Evolutionary conservation across 2,113 vertebrate species (phyloP).

Genomic region (Xiphophorus hellerii): DNA sequence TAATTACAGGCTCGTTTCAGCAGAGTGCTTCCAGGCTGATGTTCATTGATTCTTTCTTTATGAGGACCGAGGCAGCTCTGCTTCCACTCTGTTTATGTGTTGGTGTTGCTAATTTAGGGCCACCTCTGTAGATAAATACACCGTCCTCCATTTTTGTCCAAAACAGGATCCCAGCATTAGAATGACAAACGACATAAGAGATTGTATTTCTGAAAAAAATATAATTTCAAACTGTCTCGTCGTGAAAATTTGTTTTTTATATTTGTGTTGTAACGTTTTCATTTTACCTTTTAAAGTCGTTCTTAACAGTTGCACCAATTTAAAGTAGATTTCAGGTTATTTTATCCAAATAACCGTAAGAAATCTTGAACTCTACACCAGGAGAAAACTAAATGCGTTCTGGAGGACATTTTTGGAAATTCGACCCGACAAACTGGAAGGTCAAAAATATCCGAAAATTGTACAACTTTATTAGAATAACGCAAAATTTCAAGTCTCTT

Average conservation of each 20-base stretch:
- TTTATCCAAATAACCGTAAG: too few relatives aligned
- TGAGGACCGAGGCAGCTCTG: not conserved
- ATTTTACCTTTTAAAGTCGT: not conserved
- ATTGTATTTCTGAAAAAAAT: too few relatives aligned
- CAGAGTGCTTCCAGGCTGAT: slow-evolving; percentile 19
- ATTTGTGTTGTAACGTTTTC: not conserved
- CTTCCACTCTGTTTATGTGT: slow-evolving; percentile 8
- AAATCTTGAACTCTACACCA: too few relatives aligned
- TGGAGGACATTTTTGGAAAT: too few relatives aligned
- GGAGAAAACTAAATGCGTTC: too few relatives aligned
- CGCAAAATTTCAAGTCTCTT: too few relatives aligned
- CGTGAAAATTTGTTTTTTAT: not conserved
- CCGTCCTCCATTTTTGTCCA: not conserved
- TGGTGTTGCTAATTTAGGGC: slow-evolving; percentile 19
- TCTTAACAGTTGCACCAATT: too few relatives aligned
- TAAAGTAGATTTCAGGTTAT: not conserved
- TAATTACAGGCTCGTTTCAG: slow-evolving; percentile 47
- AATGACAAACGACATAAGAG: too few relatives aligned
- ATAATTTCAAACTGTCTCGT: not conserved
- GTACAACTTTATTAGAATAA: too few relatives aligned
- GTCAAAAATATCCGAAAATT: too few relatives aligned
- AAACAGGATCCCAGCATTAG: not conserved
- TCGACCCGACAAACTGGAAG: too few relatives aligned
- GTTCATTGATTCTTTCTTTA: slow-evolving; percentile 62
- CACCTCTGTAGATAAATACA: slow-evolving; percentile 17